Evolutionary conservation across 2,888 invertebrate genomes (phyloP), one percentile per base, ranked within the genome.

Genomic region (Sthenelais limicola): DNA sequence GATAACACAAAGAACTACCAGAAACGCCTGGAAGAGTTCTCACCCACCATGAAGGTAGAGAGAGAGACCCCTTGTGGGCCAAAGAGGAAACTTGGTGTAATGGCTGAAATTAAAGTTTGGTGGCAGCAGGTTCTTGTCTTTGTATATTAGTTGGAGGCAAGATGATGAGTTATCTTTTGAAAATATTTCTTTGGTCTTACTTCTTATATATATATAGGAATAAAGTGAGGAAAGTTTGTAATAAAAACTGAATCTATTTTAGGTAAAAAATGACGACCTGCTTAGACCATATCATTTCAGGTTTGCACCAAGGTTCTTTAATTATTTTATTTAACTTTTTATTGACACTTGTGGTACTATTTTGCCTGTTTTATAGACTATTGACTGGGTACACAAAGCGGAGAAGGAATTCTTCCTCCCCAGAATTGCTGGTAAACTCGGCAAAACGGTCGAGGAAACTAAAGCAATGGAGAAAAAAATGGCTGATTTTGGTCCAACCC

Each of bases 351-450:
- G n/a, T n/a, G n/a, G 26, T 26, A 21, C 48, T 58, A 28, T 3
- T 35, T 28, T 35, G 56, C 35, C 38, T 69, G 52, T 69, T 51
- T 24, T 73, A 2, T 51, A 86, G 86, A 84, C 84, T 21, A 85
- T 86, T 74, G 83, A 85, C 74, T 79, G 80, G 81, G 80, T 85
- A 52, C 82, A 82, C 81, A 79, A 78, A 56, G 80, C 80, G 24
- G 85, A 86, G 77, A 80, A 81, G 76, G 82, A 83, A 67, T 80
- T 83, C 68, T 86, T 86, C 79, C 79, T 81, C 62, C 85, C 85
- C 47, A 81, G 84, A 78, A 78, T 85, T 69, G 78, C 82, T 47
- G 85, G 84, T 56, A 74, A 83, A 73, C 79, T 85, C 33, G 84
- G 85, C 38, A 82, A 79, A 74, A 80, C 78, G 21, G 68, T 77